Evolutionary conservation across 2,113 vertebrate genomes (phyloP).

Genomic region (Carassius auratus): DNA sequence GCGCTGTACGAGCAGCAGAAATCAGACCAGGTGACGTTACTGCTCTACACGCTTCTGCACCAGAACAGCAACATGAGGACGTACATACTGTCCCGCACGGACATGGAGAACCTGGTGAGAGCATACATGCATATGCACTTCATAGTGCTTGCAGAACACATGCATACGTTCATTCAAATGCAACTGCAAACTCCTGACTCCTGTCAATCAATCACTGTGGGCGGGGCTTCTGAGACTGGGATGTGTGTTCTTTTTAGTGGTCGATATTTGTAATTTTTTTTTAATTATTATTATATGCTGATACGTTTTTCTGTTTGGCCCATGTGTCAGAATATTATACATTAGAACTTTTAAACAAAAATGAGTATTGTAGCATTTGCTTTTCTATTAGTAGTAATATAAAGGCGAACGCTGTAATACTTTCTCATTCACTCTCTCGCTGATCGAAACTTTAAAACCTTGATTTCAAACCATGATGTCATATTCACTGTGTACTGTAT

Average conservation of each 20-base stretch:
- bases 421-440: too few relatives aligned
- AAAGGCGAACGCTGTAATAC: too few relatives aligned
- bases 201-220: not conserved
- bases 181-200: not conserved
- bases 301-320: not conserved
- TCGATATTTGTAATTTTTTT: not conserved
- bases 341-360: not conserved
- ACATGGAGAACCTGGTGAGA: slow-evolving; percentile 94
- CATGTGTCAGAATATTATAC: not conserved
- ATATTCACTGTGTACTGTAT: too few relatives aligned
- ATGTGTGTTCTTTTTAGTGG: not conserved
- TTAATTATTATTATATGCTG: not conserved
- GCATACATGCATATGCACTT: not conserved
- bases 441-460: too few relatives aligned
- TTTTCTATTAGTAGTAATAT: not conserved
- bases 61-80: slow-evolving; percentile 94
- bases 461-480: too few relatives aligned
- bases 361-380: not conserved
- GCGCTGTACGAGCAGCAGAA: slow-evolving; percentile 93
- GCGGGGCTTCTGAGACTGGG: too few relatives aligned
- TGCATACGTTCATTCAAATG: not conserved
- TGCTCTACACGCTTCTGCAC: slow-evolving; percentile 93
- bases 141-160: not conserved
- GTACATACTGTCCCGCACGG: slow-evolving; percentile 91
- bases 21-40: slow-evolving; percentile 93